Evolutionary conservation across 2,113 vertebrate genomes (phyloP).

Genomic region (Colossoma macropomum): DNA sequence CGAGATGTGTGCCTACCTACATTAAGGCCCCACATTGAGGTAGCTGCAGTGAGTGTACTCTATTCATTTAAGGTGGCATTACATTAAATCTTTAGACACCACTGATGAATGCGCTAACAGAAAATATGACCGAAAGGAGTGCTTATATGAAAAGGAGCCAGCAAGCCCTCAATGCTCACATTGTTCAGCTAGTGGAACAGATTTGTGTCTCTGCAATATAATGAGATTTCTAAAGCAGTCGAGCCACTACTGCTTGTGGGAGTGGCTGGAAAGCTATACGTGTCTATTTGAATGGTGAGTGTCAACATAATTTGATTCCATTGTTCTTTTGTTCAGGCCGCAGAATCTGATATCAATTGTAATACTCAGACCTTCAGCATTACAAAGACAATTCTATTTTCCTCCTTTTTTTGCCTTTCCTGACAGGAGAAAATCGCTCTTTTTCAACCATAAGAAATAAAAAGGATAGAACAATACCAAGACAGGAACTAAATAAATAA

Average conservation of each 20-base stretch:
- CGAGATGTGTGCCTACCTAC: background rate
- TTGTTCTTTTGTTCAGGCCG: background rate
- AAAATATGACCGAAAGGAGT: background rate
- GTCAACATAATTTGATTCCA: background rate
- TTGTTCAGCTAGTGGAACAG: constrained; percentile 11
- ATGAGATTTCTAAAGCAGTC: background rate
- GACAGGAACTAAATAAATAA: background rate
- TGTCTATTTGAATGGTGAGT: background rate
- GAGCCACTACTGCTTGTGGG: background rate
- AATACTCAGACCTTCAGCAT: background rate
- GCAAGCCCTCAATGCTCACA: background rate
- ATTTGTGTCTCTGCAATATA: constrained; percentile 2
- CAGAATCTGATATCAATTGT: background rate
- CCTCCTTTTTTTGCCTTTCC: background rate
- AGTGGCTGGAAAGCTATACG: background rate
- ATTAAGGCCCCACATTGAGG: background rate
- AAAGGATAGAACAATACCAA: background rate
- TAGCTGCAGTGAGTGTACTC: background rate
- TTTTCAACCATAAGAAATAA: background rate
- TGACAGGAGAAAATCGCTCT: background rate
- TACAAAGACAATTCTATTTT: background rate
- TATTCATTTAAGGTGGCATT: background rate
- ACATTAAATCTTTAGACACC: background rate
- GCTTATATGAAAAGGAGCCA: background rate
- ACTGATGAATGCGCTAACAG: background rate